Evolutionary conservation across 2,888 invertebrate genomes (phyloP).

Genomic region (Mycalesis mineus): DNA sequence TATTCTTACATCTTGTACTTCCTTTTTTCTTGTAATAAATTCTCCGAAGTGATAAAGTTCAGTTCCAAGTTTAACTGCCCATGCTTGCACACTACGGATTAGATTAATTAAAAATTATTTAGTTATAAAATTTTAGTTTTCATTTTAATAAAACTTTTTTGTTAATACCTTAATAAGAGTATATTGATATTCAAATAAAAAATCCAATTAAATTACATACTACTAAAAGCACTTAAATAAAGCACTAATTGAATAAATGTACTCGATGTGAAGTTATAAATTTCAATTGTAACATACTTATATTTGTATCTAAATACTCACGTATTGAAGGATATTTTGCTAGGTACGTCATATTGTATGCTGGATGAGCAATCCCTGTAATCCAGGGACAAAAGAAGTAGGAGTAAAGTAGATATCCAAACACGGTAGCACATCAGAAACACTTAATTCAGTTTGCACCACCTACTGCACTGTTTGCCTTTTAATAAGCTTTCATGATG

Average conservation of each 20-base stretch:
- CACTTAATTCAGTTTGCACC: conserved; percentile 47
- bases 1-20: conserved; percentile 84
- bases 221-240: too few relatives aligned
- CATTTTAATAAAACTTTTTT: too few relatives aligned
- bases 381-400: conserved; percentile 62
- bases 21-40: conserved; percentile 87
- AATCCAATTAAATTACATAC: too few relatives aligned
- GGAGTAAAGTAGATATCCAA: conserved; percentile 49
- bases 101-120: background rate
- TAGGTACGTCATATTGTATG: conserved; percentile 58
- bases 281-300: too few relatives aligned
- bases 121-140: too few relatives aligned
- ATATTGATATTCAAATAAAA: too few relatives aligned
- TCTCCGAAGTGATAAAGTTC: conserved; percentile 89
- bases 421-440: conserved; percentile 70
- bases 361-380: conserved; percentile 67
- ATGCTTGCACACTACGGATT: conserved; percentile 82
- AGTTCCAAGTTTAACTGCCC: conserved; percentile 89
- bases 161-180: too few relatives aligned
- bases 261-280: too few relatives aligned
- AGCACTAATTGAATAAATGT: too few relatives aligned
- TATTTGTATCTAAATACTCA: conserved; percentile 40
- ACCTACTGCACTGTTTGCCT: conserved; percentile 30
- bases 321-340: conserved; percentile 68
- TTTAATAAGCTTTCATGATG: conserved; percentile 36